Evolutionary conservation across 2,797 vertebrate species (phyloP).

Genomic region (Chiloscyllium punctatum): DNA sequence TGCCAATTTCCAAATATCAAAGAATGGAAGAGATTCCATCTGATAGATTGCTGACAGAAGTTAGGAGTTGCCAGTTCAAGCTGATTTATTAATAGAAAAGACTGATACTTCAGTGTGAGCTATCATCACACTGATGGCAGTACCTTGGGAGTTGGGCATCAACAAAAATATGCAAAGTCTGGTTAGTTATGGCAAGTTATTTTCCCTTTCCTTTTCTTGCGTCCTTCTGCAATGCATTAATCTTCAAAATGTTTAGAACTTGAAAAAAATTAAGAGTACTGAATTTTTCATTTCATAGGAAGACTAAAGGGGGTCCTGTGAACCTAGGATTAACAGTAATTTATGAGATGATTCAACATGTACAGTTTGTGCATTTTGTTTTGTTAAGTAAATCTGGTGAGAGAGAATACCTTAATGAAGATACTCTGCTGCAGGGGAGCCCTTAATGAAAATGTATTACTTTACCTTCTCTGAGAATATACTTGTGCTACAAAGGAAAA

Average conservation of each 20-base stretch:
- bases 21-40: not conserved
- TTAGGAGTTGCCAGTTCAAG: not conserved
- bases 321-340: not conserved
- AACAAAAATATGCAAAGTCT: not conserved
- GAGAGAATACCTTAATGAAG: not conserved
- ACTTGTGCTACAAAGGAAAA: not conserved
- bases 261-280: not conserved
- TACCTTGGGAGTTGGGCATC: not conserved
- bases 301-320: not conserved
- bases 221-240: not conserved
- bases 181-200: not conserved
- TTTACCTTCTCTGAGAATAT: not conserved
- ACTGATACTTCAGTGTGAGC: not conserved
- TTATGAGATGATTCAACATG: not conserved
- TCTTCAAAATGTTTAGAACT: not conserved
- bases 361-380: not conserved
- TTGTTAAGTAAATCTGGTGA: not conserved
- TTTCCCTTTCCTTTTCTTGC: not conserved
- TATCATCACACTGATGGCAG: not conserved
- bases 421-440: not conserved
- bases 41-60: not conserved
- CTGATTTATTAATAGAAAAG: not conserved
- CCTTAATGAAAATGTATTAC: not conserved
- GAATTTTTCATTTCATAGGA: not conserved
- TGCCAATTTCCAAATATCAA: not conserved